Base-by-base conservation (phyloP, 2,888 invertebrate species). In the Papilio elwesi region DNA sequence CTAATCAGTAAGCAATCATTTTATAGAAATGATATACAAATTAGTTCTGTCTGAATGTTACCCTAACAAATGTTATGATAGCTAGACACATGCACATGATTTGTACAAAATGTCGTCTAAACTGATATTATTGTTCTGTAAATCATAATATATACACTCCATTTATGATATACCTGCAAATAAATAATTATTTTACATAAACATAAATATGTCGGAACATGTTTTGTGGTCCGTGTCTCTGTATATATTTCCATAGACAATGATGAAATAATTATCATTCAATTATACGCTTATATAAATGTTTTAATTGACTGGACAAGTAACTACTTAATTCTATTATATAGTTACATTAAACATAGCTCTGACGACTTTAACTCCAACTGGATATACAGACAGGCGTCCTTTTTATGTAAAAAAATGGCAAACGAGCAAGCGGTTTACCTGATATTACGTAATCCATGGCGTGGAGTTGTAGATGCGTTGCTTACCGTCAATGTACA, bases 71-170 rank as follows among this genome's bases (percentile, higher is more conserved):
- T 59, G 38, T 59, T 59, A 59, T 59, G 38, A 38, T 38, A 38
- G 38, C n/a, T 13, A 13, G 12, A 13, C 47, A 47, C 53, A 12
- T 47, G 47, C 43, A 57, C 51, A 11, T 6, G 36, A 26, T 68
- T 49, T 68, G 68, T 59, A 36, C 47, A 49, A 49, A 59, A n/a
- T 68, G 57, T 68, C 57, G 49, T 48, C 11, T 68, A 36, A 59
- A 49, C 26, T 57, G 36, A 48, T 55, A 13, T 68, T 26, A 68
- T 43, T 55, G 55, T 12, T 48, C 55, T 67, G 15, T 68, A 68
- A 47, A 48, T 55, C 11, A 57, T 59, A 11, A 59, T 59, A 59
- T 9, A 43, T 6, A 9, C 57, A 38, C 7, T 13, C 12, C 55
- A 12, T 55, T 12, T 15, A 36, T 57, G 13, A 59, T 6, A 43